These are phyloP conservation scores for Synchiropus splendidus DNA, from an alignment of 2,113 vertebrate genomes.

Conservation along the genomic window DNA sequence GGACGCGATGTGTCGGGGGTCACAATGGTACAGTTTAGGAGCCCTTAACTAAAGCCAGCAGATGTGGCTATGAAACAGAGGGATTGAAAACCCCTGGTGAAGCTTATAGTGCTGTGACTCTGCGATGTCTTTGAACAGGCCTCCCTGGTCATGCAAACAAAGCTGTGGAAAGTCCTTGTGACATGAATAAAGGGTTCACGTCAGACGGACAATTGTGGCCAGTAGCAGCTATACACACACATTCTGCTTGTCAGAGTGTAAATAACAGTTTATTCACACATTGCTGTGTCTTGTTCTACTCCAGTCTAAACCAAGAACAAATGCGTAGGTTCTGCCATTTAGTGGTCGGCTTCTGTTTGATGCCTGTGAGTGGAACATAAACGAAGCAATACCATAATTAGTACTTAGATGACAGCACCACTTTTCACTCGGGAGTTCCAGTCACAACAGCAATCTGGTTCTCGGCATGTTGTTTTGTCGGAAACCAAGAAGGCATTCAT, in stretches of 20 bases:
- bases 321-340: conserved; percentile 36
- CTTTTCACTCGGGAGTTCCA: conserved; percentile 15
- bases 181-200: conserved; percentile 28
- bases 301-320: conserved; percentile 57
- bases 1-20: too few species aligned
- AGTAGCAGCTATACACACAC: conserved; percentile 45
- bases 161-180: conserved; percentile 31
- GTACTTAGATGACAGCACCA: conserved; percentile 7
- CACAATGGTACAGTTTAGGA: too few species aligned
- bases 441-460: conserved; percentile 9
- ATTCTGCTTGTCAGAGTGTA: conserved; percentile 38
- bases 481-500: conserved; percentile 1
- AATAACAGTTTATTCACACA: conserved; percentile 44
- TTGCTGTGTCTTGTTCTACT: conserved; percentile 57
- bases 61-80: too few species aligned
- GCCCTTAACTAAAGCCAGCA: too few species aligned
- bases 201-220: conserved; percentile 42
- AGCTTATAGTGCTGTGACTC: too few species aligned
- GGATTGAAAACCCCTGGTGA: too few species aligned
- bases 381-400: too few species aligned
- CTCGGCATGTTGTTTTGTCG: conserved; percentile 1
- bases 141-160: conserved; percentile 23
- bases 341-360: conserved; percentile 26
- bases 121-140: not conserved
- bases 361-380: conserved; percentile 6